These are phyloP conservation scores for Hypotaenidia philippensis DNA, from an alignment of 2,797 vertebrate species.

Conservation along the genomic window DNA sequence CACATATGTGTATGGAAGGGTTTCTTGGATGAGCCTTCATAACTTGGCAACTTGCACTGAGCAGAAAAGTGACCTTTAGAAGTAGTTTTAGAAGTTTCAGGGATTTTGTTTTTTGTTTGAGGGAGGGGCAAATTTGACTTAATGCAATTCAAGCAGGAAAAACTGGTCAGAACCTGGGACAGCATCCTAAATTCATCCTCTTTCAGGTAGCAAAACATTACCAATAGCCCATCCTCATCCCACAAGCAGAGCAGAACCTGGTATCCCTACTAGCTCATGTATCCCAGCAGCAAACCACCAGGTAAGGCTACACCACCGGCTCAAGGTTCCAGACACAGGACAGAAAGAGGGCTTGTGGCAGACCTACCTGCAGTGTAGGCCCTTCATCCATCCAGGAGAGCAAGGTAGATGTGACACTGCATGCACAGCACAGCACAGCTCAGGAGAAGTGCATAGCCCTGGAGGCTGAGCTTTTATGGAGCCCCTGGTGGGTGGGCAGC, in stretches of 20 bases:
- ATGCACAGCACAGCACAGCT: neutral
- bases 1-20: fast-evolving
- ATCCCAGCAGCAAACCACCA: neutral
- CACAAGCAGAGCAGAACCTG: neutral
- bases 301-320: neutral
- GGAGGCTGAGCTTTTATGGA: neutral
- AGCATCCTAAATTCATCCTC: neutral
- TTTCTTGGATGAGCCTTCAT: neutral
- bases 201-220: neutral
- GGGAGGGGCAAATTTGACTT: neutral
- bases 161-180: neutral
- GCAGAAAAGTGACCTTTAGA: neutral
- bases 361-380: fast-evolving
- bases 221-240: neutral
- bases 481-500: fast-evolving
- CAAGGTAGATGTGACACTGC: fast-evolving
- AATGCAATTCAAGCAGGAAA: neutral
- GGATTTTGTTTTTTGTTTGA: neutral
- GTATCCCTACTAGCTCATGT: fast-evolving
- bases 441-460: fast-evolving
- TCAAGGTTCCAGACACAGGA: neutral
- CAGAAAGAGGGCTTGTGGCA: neutral
- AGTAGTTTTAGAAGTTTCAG: neutral
- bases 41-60: neutral
- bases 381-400: no score